phyloP scores from a whole-genome alignment of 1,140 invertebrate species.

The Manduca sexta region DNA sequence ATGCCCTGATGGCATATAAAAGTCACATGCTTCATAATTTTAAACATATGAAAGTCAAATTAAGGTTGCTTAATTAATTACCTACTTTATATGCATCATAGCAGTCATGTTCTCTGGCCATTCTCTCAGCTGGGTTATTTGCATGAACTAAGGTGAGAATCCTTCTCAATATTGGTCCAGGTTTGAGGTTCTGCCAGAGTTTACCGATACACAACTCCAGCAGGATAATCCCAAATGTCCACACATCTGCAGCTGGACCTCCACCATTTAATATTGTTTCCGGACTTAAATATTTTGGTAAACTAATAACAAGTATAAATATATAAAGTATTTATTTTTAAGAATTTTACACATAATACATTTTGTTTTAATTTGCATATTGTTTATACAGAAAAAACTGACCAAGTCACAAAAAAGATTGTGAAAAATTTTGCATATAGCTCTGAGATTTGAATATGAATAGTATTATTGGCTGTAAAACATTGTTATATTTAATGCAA shows the following conservation, averaged over 20 bases:
- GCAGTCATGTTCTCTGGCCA: conserved; percentile 84
- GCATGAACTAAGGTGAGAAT: conserved; percentile 81
- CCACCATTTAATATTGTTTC: conserved; percentile 83
- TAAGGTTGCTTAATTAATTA: too few relatives aligned
- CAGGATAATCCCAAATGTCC: conserved; percentile 92
- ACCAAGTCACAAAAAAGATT: too few relatives aligned
- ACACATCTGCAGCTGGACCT: conserved; percentile 88
- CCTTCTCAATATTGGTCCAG: conserved; percentile 82
- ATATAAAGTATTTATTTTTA: too few relatives aligned
- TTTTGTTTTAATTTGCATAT: neutral
- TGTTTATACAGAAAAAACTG: too few relatives aligned
- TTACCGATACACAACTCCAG: conserved; percentile 82
- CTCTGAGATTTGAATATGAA: too few relatives aligned
- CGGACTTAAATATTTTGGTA: conserved; percentile 88
- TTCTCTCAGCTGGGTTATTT: conserved; percentile 80
- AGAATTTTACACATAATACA: neutral
- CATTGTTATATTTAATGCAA: too few relatives aligned
- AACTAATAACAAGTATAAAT: conserved; percentile 64
- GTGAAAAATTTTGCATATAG: too few relatives aligned
- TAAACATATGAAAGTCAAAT: too few relatives aligned
- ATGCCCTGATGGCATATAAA: too few relatives aligned
- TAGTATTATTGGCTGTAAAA: too few relatives aligned
- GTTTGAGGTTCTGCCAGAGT: conserved; percentile 82
- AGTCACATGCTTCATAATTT: too few relatives aligned
- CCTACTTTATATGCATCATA: conserved; percentile 78